phyloP scores from a whole-genome alignment of 1,140 invertebrate genomes.

The Ericerus pela region DNA sequence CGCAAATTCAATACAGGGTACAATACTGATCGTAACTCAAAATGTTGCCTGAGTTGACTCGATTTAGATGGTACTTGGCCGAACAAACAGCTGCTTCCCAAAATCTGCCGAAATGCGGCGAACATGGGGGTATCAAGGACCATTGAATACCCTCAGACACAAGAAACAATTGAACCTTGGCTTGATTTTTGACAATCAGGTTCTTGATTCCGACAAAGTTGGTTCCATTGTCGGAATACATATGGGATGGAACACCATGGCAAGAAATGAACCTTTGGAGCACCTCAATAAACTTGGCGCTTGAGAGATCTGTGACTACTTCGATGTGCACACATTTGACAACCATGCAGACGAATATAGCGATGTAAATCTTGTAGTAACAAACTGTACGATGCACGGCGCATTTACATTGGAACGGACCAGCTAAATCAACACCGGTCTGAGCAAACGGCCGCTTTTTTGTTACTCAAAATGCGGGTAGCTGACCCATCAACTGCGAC shows the following conservation, averaged over 20 bases:
- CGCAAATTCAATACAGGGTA: constrained; percentile 20
- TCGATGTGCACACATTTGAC: too few species aligned
- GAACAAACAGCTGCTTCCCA: constrained; percentile 27
- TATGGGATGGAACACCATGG: too few species aligned
- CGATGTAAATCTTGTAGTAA: too few species aligned
- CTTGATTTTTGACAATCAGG: not conserved
- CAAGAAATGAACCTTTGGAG: constrained; percentile 26
- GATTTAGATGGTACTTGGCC: constrained; percentile 22
- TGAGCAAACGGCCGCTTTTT: too few species aligned
- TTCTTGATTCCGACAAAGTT: not conserved
- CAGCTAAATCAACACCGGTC: too few species aligned
- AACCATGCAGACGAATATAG: too few species aligned
- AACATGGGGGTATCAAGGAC: constrained; percentile 25
- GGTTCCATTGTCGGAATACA: constrained; percentile 16
- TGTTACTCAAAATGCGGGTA: too few species aligned
- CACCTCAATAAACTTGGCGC: constrained; percentile 23
- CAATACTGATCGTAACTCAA: constrained; percentile 20
- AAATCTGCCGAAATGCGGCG: constrained; percentile 25
- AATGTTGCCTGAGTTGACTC: constrained; percentile 13
- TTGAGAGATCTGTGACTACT: too few species aligned
- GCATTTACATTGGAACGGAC: too few species aligned
- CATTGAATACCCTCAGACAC: constrained; percentile 18
- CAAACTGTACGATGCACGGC: too few species aligned
- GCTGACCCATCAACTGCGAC: too few species aligned
- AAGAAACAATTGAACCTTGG: not conserved